Conservation (phyloP, 1,140 invertebrate species). For the Dendroctonus ponderosae region DNA sequence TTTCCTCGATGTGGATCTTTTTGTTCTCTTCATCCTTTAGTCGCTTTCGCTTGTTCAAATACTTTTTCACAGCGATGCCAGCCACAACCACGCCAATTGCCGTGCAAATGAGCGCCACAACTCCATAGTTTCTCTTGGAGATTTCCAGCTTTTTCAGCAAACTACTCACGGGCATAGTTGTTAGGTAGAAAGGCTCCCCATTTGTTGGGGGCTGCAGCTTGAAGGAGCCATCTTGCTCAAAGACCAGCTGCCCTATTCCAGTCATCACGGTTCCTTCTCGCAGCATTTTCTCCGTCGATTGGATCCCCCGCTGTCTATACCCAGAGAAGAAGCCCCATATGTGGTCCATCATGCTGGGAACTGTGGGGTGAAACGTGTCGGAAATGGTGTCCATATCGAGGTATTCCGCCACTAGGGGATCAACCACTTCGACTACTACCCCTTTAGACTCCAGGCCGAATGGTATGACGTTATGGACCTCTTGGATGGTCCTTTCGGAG, state of each 20-base stretch:
- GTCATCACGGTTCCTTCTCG: constrained; percentile 72
- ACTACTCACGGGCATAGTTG: constrained; percentile 54
- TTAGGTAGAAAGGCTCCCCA: constrained; percentile 70
- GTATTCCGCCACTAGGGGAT: constrained; percentile 69
- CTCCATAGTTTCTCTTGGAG: constrained; percentile 63
- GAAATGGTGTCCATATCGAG: constrained; percentile 76
- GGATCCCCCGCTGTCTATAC: constrained; percentile 69
- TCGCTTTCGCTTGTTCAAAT: constrained; percentile 58
- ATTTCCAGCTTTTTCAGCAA: constrained; percentile 63
- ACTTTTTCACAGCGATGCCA: constrained; percentile 62
- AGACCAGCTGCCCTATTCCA: constrained; percentile 68
- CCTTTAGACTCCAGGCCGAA: constrained; percentile 66
- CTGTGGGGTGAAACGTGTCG: constrained; percentile 71
- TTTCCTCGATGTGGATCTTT: constrained; percentile 60
- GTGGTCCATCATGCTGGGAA: constrained; percentile 68
- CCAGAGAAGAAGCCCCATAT: constrained; percentile 78
- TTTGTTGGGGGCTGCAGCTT: constrained; percentile 66
- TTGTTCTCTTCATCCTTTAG: constrained; percentile 58
- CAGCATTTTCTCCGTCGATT: constrained; percentile 77
- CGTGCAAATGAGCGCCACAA: constrained; percentile 65
- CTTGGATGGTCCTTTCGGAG: constrained; percentile 69
- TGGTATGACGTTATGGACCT: constrained; percentile 70
- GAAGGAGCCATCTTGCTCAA: constrained; percentile 55
- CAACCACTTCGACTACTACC: constrained; percentile 66
- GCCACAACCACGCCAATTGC: constrained; percentile 64